Evolutionary conservation across 2,113 vertebrate species (phyloP), one percentile per base, ranked within the genome.

Genomic region (Vanacampus margaritifer): DNA sequence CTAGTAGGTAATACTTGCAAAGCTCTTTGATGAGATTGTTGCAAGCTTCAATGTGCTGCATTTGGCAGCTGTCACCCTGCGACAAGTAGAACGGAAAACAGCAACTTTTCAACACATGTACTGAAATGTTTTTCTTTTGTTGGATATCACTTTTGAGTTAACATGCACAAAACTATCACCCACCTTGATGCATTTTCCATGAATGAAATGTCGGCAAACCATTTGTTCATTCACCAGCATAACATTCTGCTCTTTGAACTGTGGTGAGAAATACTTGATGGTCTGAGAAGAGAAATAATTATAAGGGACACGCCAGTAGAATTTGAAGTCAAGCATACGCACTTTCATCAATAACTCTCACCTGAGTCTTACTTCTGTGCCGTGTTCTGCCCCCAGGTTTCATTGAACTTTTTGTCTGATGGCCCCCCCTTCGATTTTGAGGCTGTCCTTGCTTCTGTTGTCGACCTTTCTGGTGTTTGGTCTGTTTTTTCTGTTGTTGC

Each of bases 1-100:
- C 95, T 79, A 94, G 93, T 79, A 96, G 81, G 61, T 98, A 98
- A 78, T 94, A 98, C 79, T 95, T 98, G 88, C 96, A 98, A 65
- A 90, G 83, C 80, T 93, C 92, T 84, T 95, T 95, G 37, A 94
- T 89, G 82, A 95, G 92, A 74, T 93, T 87, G 64, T 95, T 90
- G 82, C 88, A 57, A n/a, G 65, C 90, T 76, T 93, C 89, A 79
- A 94, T 88, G 48, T 98, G 96, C 85, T 95, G 92, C 78, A 96
- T 93, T 80, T 97, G 95, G 89, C 96, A 98, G 6, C 93, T 89
- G 10, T 94, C 94, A 64, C 90, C 94, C 96, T 98, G 74, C 19
- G 72, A 65, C 13, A 58, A 56, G 28, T 3, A 23, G 57, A 23
- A 8, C 50, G 19, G 69, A 57, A 61, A 7, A 6, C 4, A 54